These are phyloP conservation scores for Drosophila colorata DNA, from an alignment of 2,888 invertebrate species.

Conservation along the genomic window DNA sequence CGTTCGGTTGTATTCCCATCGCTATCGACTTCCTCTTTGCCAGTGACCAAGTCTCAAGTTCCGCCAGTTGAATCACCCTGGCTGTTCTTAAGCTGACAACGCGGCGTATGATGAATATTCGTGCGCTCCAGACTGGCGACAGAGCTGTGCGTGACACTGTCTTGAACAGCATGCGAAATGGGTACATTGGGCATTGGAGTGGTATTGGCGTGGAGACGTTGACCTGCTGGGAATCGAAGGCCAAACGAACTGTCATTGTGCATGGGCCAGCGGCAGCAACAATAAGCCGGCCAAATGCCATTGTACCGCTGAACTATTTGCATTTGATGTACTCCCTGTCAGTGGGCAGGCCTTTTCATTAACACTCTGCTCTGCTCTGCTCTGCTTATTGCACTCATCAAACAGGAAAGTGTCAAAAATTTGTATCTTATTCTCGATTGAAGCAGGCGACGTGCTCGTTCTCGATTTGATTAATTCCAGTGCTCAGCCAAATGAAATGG, in stretches of 20 bases:
- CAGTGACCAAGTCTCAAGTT: conserved; percentile 1
- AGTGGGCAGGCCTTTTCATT: not conserved
- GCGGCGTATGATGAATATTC: conserved; percentile 23
- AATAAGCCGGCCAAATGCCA: conserved; percentile 6
- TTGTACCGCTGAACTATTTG: conserved; percentile 24
- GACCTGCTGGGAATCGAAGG: conserved; percentile 3
- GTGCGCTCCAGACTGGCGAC: not conserved
- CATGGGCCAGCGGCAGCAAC: not conserved
- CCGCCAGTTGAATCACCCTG: conserved; percentile 5
- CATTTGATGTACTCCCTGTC: conserved; percentile 10
- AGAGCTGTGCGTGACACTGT: not conserved
- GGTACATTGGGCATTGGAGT: not conserved
- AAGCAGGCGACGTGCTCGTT: conserved; percentile 37
- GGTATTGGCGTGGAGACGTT: not conserved
- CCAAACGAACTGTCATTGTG: conserved; percentile 32
- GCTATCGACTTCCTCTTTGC: conserved; percentile 12
- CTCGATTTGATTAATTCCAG: conserved; percentile 60
- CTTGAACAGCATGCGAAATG: not conserved
- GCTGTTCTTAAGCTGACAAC: conserved; percentile 1
- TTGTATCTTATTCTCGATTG: conserved; percentile 16
- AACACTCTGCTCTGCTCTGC: not conserved
- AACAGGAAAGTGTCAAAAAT: conserved; percentile 4
- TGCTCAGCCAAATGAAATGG: conserved; percentile 58
- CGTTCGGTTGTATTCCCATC: conserved; percentile 8
- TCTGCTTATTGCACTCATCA: conserved; percentile 8